Evolutionary conservation across 2,797 vertebrate genomes (phyloP).

Genomic region (Salmo trutta): DNA sequence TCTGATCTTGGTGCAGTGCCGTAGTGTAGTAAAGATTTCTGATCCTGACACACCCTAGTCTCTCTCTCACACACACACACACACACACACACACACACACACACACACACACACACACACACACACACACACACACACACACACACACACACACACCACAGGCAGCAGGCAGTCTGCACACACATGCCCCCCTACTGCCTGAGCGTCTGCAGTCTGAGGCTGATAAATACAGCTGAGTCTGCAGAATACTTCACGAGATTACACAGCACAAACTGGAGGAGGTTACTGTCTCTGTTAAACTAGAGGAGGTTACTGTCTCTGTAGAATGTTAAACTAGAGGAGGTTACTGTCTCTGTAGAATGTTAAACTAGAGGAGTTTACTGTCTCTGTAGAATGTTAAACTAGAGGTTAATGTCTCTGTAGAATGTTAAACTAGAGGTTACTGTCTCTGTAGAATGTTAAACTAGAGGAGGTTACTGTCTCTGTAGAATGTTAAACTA

Average conservation of each 20-base stretch:
- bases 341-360: no score
- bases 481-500: no score
- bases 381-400: no score
- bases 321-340: no score
- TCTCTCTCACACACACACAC: slow-evolving; percentile 1
- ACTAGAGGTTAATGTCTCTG: no score
- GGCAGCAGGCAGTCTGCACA: neutral
- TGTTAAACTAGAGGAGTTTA: neutral
- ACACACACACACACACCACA: slow-evolving; percentile 7
- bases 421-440: no score
- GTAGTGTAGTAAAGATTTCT: slow-evolving; percentile 39
- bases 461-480: no score
- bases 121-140: neutral
- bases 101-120: slow-evolving; percentile 1
- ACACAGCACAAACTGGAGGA: neutral
- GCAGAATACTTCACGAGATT: neutral
- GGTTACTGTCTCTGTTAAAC: no score
- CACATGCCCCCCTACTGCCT: neutral
- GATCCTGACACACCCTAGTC: slow-evolving; percentile 52
- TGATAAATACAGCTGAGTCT: neutral
- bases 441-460: no score
- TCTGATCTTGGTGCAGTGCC: slow-evolving; percentile 62
- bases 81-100: slow-evolving; percentile 13
- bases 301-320: no score
- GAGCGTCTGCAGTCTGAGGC: neutral